Conservation (phyloP, 2,113 vertebrate genomes). For the Mobula birostris region DNA sequence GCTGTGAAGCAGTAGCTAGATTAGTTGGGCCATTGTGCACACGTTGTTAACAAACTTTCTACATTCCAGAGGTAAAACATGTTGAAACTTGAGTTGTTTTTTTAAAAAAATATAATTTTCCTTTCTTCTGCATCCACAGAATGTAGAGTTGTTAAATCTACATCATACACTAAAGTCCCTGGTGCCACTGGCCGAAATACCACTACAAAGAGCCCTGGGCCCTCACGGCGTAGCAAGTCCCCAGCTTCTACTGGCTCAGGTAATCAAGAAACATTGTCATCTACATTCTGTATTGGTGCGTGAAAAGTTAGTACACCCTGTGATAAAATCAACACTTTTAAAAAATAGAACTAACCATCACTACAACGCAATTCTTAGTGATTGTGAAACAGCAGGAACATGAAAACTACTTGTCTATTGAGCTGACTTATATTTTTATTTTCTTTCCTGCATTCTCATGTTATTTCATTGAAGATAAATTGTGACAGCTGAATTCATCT, state of each 20-base stretch:
- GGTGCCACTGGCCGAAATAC: constrained; percentile 65
- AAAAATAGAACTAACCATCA: background rate
- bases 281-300: background rate
- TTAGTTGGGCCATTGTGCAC: no score
- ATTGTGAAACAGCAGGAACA: background rate
- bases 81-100: no score
- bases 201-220: constrained; percentile 73
- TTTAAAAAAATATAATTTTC: background rate
- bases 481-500: background rate
- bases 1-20: no score
- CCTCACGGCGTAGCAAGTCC: constrained; percentile 87
- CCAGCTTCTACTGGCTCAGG: constrained; percentile 88
- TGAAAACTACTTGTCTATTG: background rate
- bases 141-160: constrained; percentile 89
- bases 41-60: no score
- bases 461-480: background rate
- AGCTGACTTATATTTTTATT: background rate
- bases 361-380: no score
- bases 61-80: background rate
- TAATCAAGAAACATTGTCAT: constrained; percentile 46
- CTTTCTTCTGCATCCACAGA: constrained; percentile 57
- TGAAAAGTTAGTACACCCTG: background rate
- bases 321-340: background rate
- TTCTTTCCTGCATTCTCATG: background rate
- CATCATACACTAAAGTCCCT: constrained; percentile 82